Base-by-base conservation (phyloP, 1,140 invertebrate genomes). In the Heliothis subflexa region DNA sequence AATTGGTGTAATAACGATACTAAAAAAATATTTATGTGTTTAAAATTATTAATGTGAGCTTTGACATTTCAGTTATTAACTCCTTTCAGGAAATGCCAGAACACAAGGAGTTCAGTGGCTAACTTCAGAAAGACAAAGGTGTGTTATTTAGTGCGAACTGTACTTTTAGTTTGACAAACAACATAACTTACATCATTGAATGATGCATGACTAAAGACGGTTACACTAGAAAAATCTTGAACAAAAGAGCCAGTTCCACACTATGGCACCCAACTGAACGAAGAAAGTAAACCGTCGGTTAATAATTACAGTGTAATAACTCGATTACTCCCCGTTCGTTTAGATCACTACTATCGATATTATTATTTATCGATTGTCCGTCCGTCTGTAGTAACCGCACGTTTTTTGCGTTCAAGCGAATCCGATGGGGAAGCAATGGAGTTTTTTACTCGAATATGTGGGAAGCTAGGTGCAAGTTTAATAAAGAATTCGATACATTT, bases 201-300 rank as follows among this genome's bases (percentile, higher is more conserved):
- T 33, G 33, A 33, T 33, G 33, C 33, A 33, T 33, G 33, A 33
- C 33, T 33, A 33, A 33, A 33, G 33, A 33, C 33, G 33, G 33
- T 33, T 33, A 33, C 33, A 33, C 33, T 33, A 33, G 21, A 70
- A 70, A 16, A 18, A 0, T 47, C 49, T n/a, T 12, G 33, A 50
- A 71, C 71, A 62, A 47, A 79, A 50, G 78, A 81, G 73, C 74
- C 66, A 16, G 25, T 62, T 81, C 80, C 81, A 85, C 18, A 79
- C 76, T 45, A 74, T 9, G 2, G 7, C 5, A 16, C 5, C n/a
- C 11, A 7, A 45, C 68, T 49, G 28, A 78, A 62, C 54, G 71
- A 78, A 81, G 77, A 81, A 81, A 84, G 80, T 79, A 77, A 75
- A 79, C 57, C 45, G 81, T 79, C 83, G 78, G 83, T 85, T 85